phyloP scores from a whole-genome alignment of 2,113 vertebrate species.

The Rhinolophus sinicus region DNA sequence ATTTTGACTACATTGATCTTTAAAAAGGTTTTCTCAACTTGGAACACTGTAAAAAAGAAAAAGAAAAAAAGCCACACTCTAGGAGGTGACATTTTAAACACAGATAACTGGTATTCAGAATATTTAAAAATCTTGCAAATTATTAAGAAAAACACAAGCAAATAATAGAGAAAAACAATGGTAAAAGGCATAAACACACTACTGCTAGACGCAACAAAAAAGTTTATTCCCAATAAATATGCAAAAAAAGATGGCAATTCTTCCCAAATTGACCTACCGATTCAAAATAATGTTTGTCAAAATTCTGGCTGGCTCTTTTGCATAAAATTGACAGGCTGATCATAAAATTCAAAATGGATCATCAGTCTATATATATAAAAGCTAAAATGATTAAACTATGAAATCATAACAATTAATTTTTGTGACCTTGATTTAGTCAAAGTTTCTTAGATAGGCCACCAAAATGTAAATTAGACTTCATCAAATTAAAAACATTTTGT shows the following conservation, averaged over 20 bases:
- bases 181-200: background rate
- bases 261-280: background rate
- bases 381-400: background rate
- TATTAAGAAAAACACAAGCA: background rate
- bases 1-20: background rate
- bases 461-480: background rate
- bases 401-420: background rate
- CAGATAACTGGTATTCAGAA: background rate
- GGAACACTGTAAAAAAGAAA: background rate
- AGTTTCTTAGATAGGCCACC: background rate
- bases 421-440: background rate
- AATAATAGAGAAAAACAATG: background rate
- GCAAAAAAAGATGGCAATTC: background rate
- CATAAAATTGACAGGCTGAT: background rate
- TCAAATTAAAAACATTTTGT: background rate
- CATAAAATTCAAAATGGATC: background rate
- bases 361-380: background rate
- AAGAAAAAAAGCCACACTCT: background rate
- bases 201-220: background rate
- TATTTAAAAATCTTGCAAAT: background rate
- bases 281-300: background rate
- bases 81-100: background rate
- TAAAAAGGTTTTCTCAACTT: background rate
- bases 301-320: background rate
- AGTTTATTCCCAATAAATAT: background rate